Base-by-base conservation (phyloP, 1,140 invertebrate species). In the Pantala flavescens region DNA sequence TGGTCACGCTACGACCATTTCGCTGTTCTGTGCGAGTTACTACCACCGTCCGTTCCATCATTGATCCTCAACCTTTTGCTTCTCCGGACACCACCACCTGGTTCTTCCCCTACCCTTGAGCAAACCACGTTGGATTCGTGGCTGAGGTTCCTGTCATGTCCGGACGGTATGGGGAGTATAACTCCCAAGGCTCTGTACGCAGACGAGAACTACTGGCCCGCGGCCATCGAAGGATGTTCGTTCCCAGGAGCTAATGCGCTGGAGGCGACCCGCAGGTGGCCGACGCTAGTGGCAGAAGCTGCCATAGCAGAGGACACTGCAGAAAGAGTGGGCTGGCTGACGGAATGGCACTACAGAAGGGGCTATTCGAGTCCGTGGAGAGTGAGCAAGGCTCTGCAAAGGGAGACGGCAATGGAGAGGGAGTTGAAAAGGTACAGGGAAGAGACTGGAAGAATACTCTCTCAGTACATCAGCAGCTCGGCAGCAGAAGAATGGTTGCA, bases 1-100 rank as follows among this genome's bases (percentile, higher is more conserved):
- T 78, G 77, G 77, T 71, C 77, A 0, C 71, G 77, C 70, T 92
- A 90, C 80, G 90, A 91, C 79, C 90, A 91, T 79, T 88, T 89
- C 80, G 86, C 87, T 10, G 83, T 87, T 55, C 80, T 91, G 0
- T 88, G 87, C 80, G 89, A 91, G 78, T 80, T 90, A 0, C 78
- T 91, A 9, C 83, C 84, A 9, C 78, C 82, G 23, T 85, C 84
- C 19, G 75, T 90, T 11, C 89, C 89, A 2, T 87, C 86, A n/a
- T 80, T 90, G 0, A 83, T 75, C 9, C 75, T 77, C 7, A 73
- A 74, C 71, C 74, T 77, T 28, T 73, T 75, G 12, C 19, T 74
- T 12, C 71, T 75, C 71, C 12, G 16, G 1, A 7, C 71, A 5
- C 23, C 23, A 3, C 16, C 71, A 3, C 71, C 70, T 28, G 12